phyloP scores from a whole-genome alignment of 2,888 invertebrate genomes.

The Dyspetes luteomarginatus region DNA sequence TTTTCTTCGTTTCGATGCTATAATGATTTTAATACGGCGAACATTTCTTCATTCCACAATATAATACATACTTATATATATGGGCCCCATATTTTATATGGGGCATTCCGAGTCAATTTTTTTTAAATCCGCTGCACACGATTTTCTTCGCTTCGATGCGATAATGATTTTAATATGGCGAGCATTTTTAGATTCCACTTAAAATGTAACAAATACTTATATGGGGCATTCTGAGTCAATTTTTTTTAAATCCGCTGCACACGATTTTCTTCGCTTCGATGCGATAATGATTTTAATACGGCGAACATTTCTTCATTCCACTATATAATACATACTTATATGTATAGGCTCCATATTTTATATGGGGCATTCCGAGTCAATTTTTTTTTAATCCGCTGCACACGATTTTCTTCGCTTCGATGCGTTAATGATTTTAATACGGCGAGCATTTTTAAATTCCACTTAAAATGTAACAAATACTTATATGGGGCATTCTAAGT shows the following conservation, averaged over 20 bases:
- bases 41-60: slow-evolving; percentile 20
- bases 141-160: slow-evolving; percentile 29
- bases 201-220: too few species aligned
- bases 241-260: background rate
- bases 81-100: too few species aligned
- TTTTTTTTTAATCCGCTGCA: background rate
- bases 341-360: too few species aligned
- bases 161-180: slow-evolving; percentile 55
- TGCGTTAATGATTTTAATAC: slow-evolving; percentile 55
- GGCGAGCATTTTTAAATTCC: slow-evolving; percentile 27
- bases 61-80: too few species aligned
- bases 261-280: slow-evolving; percentile 21
- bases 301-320: slow-evolving; percentile 22
- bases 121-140: background rate
- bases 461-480: too few species aligned
- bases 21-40: slow-evolving; percentile 55
- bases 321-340: too few species aligned
- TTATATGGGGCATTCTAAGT: background rate
- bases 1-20: slow-evolving; percentile 25
- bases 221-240: background rate
- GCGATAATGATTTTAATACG: slow-evolving; percentile 56
- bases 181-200: slow-evolving; percentile 16
- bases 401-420: slow-evolving; percentile 22
- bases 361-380: background rate
- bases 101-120: background rate